Evolutionary conservation across 2,797 vertebrate species (phyloP).

Genomic region (Rhincodon typus): DNA sequence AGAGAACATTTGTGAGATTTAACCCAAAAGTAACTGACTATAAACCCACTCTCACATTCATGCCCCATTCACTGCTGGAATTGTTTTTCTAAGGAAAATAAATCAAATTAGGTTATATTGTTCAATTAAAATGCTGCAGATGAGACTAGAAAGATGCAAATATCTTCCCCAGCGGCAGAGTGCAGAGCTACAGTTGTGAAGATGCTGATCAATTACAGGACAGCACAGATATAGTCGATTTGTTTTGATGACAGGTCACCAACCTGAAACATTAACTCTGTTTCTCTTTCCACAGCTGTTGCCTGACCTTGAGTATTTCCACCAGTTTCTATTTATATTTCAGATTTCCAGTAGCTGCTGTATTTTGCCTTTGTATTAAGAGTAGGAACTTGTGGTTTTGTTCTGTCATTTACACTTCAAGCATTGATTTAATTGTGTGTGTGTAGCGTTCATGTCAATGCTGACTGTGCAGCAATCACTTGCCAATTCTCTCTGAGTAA

Average conservation of each 20-base stretch:
- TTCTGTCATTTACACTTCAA: too few species aligned
- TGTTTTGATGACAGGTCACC: neutral
- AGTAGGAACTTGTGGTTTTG: too few species aligned
- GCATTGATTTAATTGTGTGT: neutral
- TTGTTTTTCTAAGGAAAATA: neutral
- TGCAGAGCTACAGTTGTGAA: neutral
- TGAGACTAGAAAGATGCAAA: neutral
- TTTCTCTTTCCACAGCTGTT: neutral
- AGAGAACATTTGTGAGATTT: neutral
- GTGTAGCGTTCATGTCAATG: neutral
- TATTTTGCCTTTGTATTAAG: neutral
- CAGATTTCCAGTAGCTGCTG: neutral
- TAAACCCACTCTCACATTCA: neutral
- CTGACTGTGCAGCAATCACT: neutral
- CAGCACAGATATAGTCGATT: neutral
- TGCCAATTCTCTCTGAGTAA: neutral
- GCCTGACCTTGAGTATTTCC: neutral
- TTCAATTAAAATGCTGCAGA: neutral
- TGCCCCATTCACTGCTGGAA: neutral
- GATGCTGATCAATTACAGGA: neutral
- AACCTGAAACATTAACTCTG: neutral
- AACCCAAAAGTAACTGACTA: neutral
- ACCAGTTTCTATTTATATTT: neutral
- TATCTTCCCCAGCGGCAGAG: neutral
- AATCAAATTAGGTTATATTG: neutral